Conservation (phyloP, 2,113 vertebrate species). For the Ahaetulla prasina region DNA sequence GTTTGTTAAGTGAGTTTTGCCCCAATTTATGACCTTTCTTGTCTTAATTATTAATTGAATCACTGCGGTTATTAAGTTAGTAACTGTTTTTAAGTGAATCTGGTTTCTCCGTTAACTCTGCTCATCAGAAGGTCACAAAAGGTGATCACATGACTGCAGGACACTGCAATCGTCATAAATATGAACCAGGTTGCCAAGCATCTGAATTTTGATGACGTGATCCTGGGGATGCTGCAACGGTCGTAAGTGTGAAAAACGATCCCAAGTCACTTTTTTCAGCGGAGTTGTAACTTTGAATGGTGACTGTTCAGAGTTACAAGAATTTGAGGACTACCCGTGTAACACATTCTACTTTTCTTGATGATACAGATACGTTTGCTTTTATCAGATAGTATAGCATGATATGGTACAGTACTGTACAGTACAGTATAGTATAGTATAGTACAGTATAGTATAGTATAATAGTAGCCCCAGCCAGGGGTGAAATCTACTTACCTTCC, state of each 20-base stretch:
- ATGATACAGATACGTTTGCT: background rate
- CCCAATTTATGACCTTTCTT: no score
- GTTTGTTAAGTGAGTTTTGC: background rate
- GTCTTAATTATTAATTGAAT: background rate
- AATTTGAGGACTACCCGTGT: background rate
- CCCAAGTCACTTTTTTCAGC: no score
- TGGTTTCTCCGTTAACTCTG: background rate
- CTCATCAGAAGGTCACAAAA: background rate
- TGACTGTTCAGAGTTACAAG: no score
- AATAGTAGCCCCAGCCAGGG: no score
- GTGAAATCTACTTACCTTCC: no score
- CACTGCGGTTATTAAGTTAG: background rate
- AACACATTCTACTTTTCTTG: constrained; percentile 23
- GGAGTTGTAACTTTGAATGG: no score
- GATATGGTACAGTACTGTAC: no score
- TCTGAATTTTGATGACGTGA: background rate
- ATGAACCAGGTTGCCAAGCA: background rate
- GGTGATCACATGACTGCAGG: background rate
- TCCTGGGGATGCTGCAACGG: no score
- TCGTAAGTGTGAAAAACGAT: no score
- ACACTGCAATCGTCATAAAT: background rate
- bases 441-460: no score
- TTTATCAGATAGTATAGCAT: background rate
- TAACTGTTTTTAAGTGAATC: background rate
- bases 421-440: no score